Conservation (phyloP, 2,797 vertebrate genomes). For the Linurgus olivaceus region DNA sequence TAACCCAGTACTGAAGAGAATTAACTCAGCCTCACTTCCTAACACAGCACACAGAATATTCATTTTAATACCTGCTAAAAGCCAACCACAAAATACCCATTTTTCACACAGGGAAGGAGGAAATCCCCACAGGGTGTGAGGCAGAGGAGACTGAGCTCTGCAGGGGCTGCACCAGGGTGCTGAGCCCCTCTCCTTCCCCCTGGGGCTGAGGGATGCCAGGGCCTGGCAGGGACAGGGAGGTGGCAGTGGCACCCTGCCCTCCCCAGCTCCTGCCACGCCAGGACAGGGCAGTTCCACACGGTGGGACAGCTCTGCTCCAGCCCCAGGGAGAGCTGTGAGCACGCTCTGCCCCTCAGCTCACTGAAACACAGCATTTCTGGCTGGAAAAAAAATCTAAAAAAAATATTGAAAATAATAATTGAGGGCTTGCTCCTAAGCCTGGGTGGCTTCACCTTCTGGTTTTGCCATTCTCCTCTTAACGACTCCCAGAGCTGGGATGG, state of each 20-base stretch:
- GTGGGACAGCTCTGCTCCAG: too few species aligned
- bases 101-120: background rate
- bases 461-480: background rate
- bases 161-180: background rate
- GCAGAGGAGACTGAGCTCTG: too few species aligned
- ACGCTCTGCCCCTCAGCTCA: background rate
- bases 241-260: too few species aligned
- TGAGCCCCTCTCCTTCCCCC: background rate
- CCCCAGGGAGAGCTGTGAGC: background rate
- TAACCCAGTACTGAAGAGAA: too few species aligned
- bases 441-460: constrained; percentile 40
- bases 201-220: too few species aligned
- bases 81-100: too few species aligned
- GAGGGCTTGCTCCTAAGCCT: background rate
- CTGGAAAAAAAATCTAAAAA: background rate
- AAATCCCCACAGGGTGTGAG: accelerated
- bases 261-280: accelerated
- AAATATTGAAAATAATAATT: background rate
- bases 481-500: constrained; percentile 24
- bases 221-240: too few species aligned
- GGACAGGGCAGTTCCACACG: background rate
- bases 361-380: background rate
- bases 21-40: too few species aligned
- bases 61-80: too few species aligned
- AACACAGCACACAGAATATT: too few species aligned